Base-by-base conservation (phyloP, 1,140 invertebrate genomes). In the Brachionus paranguensis region DNA sequence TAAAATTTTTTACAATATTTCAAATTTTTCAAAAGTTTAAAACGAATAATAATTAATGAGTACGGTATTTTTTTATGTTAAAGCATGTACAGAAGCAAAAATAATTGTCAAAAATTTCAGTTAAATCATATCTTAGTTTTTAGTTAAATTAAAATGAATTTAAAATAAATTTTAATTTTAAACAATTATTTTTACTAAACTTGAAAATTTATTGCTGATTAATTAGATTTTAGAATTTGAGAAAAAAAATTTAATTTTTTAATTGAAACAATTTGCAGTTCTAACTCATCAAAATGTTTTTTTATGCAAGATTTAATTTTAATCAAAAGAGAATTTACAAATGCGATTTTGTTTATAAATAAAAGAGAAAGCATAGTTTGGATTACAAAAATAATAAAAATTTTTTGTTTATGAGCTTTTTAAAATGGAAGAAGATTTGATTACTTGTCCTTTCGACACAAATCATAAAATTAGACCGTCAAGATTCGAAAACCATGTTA, bases 361-460 rank as follows among this genome's bases (percentile, higher is more conserved):
- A n/a, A 11, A 14, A 47, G 14, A 47, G 45, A 45, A 45, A 45
- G 8, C 12, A 11, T 45, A 45, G 12, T 45, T 45, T 45, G 3
- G n/a, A 53, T 55, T 55, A 14, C 50, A 55, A 55, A 55, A 37
- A 64, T 33, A 70, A 37, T 65, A 29, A 27, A 68, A 68, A 37
- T 29, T 12, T 68, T 68, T 68, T 12, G 6, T 78, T 78, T 33
- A 24, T 47, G 12, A 78, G 14, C 14, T 14, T 14, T 14, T 45
- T 29, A 79, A 55, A 68, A 81, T 81, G 78, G 78, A 81, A 64
- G 78, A 81, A n/a, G 24, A 81, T 37, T 20, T 64, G 20, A 17
- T 81, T 3, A 55, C 41, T 64, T 81, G 78, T 45, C 78, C 78
- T 43, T 81, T 45, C 64, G 78, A 81, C 64, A 0, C 11, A 12